Evolutionary conservation across 1,140 invertebrate genomes (phyloP), one percentile per base, ranked within the genome.

Genomic region (Drosophila littoralis): DNA sequence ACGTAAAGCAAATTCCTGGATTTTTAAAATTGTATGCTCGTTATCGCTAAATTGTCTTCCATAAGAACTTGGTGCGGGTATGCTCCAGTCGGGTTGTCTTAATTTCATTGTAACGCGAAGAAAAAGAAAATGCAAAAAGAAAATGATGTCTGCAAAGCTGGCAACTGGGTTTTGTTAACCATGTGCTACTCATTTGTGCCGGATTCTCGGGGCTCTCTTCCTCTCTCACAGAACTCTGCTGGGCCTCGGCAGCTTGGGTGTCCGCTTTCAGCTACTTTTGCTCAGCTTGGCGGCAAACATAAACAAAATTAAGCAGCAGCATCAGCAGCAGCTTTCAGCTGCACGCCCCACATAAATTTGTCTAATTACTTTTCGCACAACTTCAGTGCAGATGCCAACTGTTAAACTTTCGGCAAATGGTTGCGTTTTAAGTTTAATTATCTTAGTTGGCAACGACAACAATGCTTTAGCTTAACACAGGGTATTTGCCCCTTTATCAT

Each of bases 361-460:
- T 58, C 68, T 75, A 75, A 75, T 75, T 75, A 75, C 65, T 69
- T 75, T 69, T 51, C 58, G 58, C 66, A 7, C 63, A 55, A 60
- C 66, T 69, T 74, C 57, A 74, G 57, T 60, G 43, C 66, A 74
- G 65, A 63, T 58, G 58, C 43, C 50, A 57, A 69, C 65, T 68
- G 63, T 45, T 52, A 74, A 69, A 55, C 66, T 75, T 75, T 70
- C 57, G 57, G 51, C 58, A 65, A 72, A 76, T 76, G 73, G 43
- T 54, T 71, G 55, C 48, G 43, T 72, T 76, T 76, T 76, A 65
- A 71, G 54, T 76, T 76, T 76, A 75, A 71, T 75, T 75, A 70
- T 69, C 57, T 54, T 15, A 28, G 46, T 17, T 28, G 15, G 9
- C 46, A 48, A 9, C 17, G 15, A 22, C 46, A 48, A 48, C 5